Conservation (phyloP, 2,113 vertebrate species). For the Perccottus glenii region DNA sequence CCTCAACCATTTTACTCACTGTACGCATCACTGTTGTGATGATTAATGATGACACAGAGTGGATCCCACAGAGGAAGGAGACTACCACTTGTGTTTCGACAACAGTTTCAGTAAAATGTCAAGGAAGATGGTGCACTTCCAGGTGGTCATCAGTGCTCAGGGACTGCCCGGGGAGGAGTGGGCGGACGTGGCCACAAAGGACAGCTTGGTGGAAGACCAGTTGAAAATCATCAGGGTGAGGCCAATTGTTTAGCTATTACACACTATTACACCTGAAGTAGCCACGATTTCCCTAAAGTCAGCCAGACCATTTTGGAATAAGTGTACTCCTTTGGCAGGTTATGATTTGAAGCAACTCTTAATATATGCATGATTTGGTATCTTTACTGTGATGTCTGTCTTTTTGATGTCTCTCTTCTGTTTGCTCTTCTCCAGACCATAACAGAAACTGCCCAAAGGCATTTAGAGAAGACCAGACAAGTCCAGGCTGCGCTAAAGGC, state of each 20-base stretch:
- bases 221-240: conserved; percentile 74
- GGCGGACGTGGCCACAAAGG: conserved; percentile 72
- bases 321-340: too few relatives aligned
- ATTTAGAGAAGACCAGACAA: conserved; percentile 82
- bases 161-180: conserved; percentile 60
- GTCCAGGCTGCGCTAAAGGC: conserved; percentile 78
- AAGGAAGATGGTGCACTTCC: conserved; percentile 89
- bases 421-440: conserved; percentile 67
- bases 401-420: not conserved
- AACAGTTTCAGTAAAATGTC: conserved; percentile 89
- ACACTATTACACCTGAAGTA: not conserved
- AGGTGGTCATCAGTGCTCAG: conserved; percentile 80
- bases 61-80: conserved; percentile 83
- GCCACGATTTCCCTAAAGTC: not conserved
- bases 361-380: not conserved
- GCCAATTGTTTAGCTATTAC: not conserved
- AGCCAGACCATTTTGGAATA: too few relatives aligned
- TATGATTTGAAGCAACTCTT: not conserved
- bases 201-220: conserved; percentile 78
- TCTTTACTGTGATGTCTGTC: not conserved
- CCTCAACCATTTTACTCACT: not conserved
- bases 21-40: not conserved
- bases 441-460: conserved; percentile 77
- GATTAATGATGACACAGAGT: conserved; percentile 68
- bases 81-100: conserved; percentile 92